Conservation (phyloP, 2,113 vertebrate genomes). For the Bambusicola thoracicus region DNA sequence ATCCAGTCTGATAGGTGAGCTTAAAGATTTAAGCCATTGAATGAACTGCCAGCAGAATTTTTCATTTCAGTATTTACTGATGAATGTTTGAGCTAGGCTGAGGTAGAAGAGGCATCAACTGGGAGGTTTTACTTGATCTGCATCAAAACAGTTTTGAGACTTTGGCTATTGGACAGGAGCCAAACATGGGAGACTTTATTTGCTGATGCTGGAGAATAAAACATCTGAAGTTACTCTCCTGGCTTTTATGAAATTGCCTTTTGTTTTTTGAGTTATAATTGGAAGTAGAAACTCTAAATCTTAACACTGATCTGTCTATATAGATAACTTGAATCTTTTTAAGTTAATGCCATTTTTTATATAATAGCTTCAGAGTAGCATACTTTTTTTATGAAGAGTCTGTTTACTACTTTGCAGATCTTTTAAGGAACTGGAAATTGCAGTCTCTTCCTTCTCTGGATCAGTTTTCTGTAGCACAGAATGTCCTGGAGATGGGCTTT, state of each 20-base stretch:
- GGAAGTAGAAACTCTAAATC: not conserved
- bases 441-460: slow-evolving; percentile 28
- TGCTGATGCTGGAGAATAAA: not conserved
- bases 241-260: not conserved
- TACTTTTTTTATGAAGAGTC: not conserved
- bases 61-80: not conserved
- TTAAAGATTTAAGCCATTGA: not conserved
- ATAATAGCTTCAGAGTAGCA: not conserved
- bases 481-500: slow-evolving; percentile 84
- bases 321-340: not conserved
- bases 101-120: not conserved
- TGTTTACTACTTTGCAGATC: slow-evolving; percentile 71
- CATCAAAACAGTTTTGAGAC: not conserved
- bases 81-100: not conserved
- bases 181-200: not conserved
- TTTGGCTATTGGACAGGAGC: not conserved
- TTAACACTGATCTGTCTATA: not conserved
- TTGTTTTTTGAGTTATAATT: not conserved
- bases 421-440: slow-evolving; percentile 54
- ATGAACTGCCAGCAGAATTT: not conserved
- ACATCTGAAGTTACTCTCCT: not conserved
- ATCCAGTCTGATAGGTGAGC: not conserved
- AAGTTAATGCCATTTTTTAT: not conserved
- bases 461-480: slow-evolving; percentile 74
- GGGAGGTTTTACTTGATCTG: not conserved